A percentile compares a stretch with the other conserved stretches of the same genome.
Conservation (phyloP, 2,888 invertebrate genomes). For the Cheilosia urbana region DNA sequence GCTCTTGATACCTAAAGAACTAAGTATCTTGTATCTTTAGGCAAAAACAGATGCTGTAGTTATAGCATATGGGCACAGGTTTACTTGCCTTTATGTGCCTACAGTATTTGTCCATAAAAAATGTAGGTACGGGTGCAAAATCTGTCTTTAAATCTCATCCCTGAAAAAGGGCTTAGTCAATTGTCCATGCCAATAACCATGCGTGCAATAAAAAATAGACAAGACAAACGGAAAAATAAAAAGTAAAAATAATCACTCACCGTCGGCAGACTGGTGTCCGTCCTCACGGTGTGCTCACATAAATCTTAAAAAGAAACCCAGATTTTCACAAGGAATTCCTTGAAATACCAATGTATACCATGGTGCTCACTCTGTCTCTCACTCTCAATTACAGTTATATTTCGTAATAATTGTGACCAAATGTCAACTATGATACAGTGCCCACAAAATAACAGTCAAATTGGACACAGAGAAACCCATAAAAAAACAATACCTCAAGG, state of each 20-base stretch:
- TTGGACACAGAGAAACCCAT: slow-evolving; percentile 45
- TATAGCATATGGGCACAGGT: no score
- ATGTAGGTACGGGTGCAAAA: no score
- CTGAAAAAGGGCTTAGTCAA: no score
- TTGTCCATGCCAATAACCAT: not conserved
- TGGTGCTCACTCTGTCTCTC: slow-evolving; percentile 17
- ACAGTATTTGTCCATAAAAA: no score
- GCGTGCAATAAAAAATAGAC: slow-evolving; percentile 7
- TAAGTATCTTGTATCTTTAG: no score
- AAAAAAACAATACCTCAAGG: slow-evolving; percentile 43
- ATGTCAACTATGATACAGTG: slow-evolving; percentile 74
- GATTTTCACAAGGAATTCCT: slow-evolving; percentile 51
- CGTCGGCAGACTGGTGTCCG: slow-evolving; percentile 28
- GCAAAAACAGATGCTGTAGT: no score
- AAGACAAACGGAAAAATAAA: slow-evolving; percentile 25
- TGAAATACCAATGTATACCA: slow-evolving; percentile 49
- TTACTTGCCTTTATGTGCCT: no score
- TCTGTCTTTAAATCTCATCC: no score
- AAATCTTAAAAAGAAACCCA: slow-evolving; percentile 49
- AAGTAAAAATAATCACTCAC: slow-evolving; percentile 67
- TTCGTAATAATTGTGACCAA: slow-evolving; percentile 74
- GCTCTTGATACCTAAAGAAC: no score
- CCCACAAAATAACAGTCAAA: slow-evolving; percentile 71
- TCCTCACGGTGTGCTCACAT: slow-evolving; percentile 58
- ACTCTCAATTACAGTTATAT: slow-evolving; percentile 71